phyloP scores from a whole-genome alignment of 2,113 vertebrate genomes.

The Cyprinodon brontotheroides region DNA sequence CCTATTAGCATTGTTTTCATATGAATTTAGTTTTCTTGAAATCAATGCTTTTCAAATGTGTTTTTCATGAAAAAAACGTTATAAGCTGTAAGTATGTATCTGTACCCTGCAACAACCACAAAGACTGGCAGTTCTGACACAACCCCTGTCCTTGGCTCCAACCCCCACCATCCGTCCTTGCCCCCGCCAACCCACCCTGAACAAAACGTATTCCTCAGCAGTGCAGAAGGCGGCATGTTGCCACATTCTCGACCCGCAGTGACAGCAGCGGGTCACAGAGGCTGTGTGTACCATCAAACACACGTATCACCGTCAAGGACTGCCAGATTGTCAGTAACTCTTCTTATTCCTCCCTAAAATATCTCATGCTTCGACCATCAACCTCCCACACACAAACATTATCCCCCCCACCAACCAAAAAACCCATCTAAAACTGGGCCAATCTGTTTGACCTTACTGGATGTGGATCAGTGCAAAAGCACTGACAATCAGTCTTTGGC shows the following conservation, averaged over 20 bases:
- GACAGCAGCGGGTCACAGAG: slow-evolving; percentile 69
- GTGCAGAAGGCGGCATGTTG: slow-evolving; percentile 64
- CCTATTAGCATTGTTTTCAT: neutral
- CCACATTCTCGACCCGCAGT: slow-evolving; percentile 63
- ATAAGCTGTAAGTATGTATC: slow-evolving; percentile 11
- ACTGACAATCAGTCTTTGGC: slow-evolving; percentile 62
- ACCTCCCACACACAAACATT: neutral
- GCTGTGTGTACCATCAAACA: slow-evolving; percentile 61
- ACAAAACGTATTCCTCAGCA: slow-evolving; percentile 48
- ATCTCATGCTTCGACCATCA: slow-evolving; percentile 25
- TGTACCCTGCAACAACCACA: slow-evolving; percentile 11
- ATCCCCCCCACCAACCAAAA: too few relatives aligned
- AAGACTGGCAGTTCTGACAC: slow-evolving; percentile 61
- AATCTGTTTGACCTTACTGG: slow-evolving; percentile 65
- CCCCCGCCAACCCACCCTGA: slow-evolving; percentile 51
- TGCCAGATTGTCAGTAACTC: slow-evolving; percentile 70
- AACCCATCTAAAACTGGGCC: neutral
- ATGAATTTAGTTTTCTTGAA: neutral
- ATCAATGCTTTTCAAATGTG: too few relatives aligned
- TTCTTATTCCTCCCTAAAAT: slow-evolving; percentile 67
- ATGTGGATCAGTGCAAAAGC: slow-evolving; percentile 72
- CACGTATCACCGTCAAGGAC: slow-evolving; percentile 70
- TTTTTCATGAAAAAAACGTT: neutral
- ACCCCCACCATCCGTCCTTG: slow-evolving; percentile 33
- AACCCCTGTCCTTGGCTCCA: slow-evolving; percentile 46